Conservation (phyloP, 2,113 vertebrate species). For the Mesitornis unicolor region DNA sequence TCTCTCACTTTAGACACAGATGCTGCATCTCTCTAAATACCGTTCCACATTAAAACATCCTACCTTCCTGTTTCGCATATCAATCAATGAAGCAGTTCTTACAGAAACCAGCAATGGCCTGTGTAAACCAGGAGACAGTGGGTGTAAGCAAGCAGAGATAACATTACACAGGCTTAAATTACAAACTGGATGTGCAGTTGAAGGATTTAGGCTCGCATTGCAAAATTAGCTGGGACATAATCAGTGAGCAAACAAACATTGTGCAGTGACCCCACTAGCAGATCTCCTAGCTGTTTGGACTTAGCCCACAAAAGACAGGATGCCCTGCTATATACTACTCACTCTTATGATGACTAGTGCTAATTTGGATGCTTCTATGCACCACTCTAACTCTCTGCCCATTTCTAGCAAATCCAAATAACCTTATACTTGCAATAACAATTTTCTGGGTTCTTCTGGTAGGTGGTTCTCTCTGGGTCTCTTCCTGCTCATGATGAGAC, state of each 20-base stretch:
- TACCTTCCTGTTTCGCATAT: constrained; percentile 43
- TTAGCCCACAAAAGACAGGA: neutral
- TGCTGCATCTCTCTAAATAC: constrained; percentile 42
- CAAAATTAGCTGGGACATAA: constrained; percentile 16
- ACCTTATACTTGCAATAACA: neutral
- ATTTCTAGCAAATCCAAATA: neutral
- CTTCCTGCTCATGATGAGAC: neutral
- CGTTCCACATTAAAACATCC: neutral
- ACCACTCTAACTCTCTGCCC: neutral
- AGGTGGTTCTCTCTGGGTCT: neutral
- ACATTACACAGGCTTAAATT: constrained; percentile 34
- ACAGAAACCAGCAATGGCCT: constrained; percentile 30
- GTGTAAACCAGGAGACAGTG: constrained; percentile 48
- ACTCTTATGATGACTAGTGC: neutral
- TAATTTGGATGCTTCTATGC: neutral
- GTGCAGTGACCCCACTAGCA: neutral
- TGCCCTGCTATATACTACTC: neutral
- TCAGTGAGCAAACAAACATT: neutral
- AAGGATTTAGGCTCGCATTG: neutral
- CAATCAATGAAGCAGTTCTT: constrained; percentile 31
- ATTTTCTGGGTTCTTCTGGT: neutral
- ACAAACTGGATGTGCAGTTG: neutral
- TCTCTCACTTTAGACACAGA: constrained; percentile 53
- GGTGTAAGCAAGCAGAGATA: constrained; percentile 45
- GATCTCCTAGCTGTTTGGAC: neutral